phyloP scores from a whole-genome alignment of 2,888 invertebrate genomes.

The Polydrusus pterygomalis region DNA sequence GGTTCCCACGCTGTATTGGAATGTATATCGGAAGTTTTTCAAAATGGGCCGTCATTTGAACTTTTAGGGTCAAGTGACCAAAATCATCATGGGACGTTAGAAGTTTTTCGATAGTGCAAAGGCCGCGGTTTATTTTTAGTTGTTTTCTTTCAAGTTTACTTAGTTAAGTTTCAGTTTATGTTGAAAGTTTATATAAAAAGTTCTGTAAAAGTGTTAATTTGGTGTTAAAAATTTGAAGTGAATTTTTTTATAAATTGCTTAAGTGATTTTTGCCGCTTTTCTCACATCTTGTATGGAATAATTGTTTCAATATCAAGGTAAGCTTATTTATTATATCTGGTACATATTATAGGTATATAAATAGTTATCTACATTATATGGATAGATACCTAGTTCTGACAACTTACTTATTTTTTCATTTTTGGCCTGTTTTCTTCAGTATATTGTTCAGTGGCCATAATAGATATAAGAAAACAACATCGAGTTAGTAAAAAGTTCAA shows the following conservation, averaged over 20 bases:
- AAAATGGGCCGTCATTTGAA: constrained; percentile 58
- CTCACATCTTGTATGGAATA: not conserved
- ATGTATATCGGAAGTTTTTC: constrained; percentile 64
- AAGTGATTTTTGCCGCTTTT: not conserved
- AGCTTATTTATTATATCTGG: not conserved
- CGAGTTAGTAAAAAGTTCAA: no score
- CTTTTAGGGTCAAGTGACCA: constrained; percentile 53
- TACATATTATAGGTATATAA: no score
- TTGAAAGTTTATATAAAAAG: no score
- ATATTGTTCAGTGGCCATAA: no score
- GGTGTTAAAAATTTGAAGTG: not conserved
- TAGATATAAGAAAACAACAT: no score
- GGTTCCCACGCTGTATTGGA: constrained; percentile 68
- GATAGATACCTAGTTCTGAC: no score
- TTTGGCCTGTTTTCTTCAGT: no score
- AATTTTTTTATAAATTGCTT: no score
- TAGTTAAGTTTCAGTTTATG: constrained; percentile 10
- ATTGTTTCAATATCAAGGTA: not conserved
- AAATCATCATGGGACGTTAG: constrained; percentile 26
- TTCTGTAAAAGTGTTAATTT: not conserved
- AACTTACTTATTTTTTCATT: no score
- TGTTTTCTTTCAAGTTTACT: not conserved
- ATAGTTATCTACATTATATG: no score
- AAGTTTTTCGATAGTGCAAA: not conserved
- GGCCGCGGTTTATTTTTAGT: constrained; percentile 20